These are phyloP conservation scores for Pteronura brasiliensis DNA, from an alignment of 2,113 vertebrate genomes.

Conservation along the genomic window DNA sequence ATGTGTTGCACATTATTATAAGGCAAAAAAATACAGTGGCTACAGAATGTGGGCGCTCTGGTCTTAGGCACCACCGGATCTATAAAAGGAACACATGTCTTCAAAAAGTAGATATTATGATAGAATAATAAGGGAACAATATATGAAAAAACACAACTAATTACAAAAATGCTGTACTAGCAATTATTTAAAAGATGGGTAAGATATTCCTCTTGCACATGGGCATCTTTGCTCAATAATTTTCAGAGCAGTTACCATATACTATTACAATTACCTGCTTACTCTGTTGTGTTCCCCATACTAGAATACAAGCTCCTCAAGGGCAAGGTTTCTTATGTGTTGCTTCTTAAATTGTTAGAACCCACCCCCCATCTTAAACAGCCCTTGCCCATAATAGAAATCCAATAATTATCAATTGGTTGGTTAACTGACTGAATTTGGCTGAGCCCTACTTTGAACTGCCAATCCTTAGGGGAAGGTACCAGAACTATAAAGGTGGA, in stretches of 20 bases:
- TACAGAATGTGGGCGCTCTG: neutral
- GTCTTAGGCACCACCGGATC: neutral
- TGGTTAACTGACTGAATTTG: neutral
- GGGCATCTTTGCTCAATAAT: neutral
- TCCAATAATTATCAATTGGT: neutral
- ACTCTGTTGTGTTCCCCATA: fast-evolving
- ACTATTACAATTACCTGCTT: neutral
- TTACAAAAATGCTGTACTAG: neutral
- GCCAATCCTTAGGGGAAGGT: neutral
- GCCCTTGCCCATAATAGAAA: neutral
- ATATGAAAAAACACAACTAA: neutral
- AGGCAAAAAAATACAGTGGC: neutral
- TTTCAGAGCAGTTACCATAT: neutral
- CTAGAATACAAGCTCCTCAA: neutral
- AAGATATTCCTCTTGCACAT: neutral
- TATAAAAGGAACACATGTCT: neutral
- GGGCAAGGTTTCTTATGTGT: neutral
- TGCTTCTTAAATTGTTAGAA: neutral
- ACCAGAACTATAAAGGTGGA: neutral
- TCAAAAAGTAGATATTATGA: neutral
- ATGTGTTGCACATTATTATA: neutral
- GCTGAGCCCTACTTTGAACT: neutral
- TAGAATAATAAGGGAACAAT: neutral
- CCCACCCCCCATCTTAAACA: neutral
- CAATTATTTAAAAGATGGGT: neutral